Evolutionary conservation across 2,113 vertebrate species (phyloP).

Genomic region (Forbesichthys agassizii): DNA sequence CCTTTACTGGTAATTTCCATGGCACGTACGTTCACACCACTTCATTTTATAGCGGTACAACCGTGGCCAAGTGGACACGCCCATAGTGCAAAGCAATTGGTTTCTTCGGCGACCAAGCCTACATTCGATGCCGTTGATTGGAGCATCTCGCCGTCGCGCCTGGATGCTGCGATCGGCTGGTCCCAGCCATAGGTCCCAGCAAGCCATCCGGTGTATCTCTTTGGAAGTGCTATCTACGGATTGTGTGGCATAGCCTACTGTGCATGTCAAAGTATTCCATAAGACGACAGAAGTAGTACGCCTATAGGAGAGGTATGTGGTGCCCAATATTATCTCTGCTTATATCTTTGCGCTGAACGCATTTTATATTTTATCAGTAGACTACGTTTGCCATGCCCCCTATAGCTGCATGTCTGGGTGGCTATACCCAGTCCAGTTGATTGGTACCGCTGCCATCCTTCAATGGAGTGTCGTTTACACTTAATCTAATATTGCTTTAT

Average conservation of each 20-base stretch:
- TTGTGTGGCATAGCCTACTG: slow-evolving; percentile 39
- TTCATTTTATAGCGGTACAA: slow-evolving; percentile 54
- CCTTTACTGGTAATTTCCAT: background rate
- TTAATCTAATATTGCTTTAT: slow-evolving; percentile 8
- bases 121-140: slow-evolving; percentile 61
- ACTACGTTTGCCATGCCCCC: slow-evolving; percentile 48
- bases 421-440: slow-evolving; percentile 16
- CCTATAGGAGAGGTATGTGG: slow-evolving; percentile 58
- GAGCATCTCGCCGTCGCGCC: slow-evolving; percentile 35
- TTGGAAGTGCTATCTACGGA: slow-evolving; percentile 56
- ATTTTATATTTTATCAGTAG: slow-evolving; percentile 10
- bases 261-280: slow-evolving; percentile 44
- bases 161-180: slow-evolving; percentile 67
- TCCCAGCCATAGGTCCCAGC: slow-evolving; percentile 52
- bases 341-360: background rate
- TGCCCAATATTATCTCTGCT: slow-evolving; percentile 2
- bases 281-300: slow-evolving; percentile 43
- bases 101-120: slow-evolving; percentile 40
- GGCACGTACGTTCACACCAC: slow-evolving; percentile 25
- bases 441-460: slow-evolving; percentile 19
- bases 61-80: slow-evolving; percentile 58
- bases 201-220: slow-evolving; percentile 68
- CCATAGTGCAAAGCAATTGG: slow-evolving; percentile 62
- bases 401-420: slow-evolving; percentile 25
- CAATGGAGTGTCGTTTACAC: slow-evolving; percentile 16